These are phyloP conservation scores for Lasiurus cinereus DNA, from an alignment of 2,113 vertebrate genomes.

Conservation along the genomic window DNA sequence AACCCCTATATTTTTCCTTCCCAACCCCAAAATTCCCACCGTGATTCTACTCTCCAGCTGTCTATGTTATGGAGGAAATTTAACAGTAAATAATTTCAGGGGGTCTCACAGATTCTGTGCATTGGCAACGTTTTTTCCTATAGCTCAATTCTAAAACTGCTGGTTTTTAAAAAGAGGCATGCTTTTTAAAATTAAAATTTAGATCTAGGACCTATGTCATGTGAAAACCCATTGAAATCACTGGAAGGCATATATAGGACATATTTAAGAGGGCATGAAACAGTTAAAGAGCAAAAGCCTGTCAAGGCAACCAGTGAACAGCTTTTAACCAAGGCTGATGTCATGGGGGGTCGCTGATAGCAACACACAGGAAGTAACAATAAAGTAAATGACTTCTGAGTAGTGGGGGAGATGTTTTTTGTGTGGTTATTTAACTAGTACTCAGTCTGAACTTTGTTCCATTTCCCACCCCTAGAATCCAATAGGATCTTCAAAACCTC, in stretches of 20 bases:
- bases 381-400: slow-evolving; percentile 68
- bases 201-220: background rate
- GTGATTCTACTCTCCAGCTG: background rate
- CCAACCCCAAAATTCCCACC: background rate
- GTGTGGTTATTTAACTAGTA: slow-evolving; percentile 26
- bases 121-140: background rate
- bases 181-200: slow-evolving; percentile 2
- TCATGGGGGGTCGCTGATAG: slow-evolving; percentile 53
- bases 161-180: background rate
- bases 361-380: slow-evolving; percentile 64
- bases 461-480: background rate
- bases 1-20: background rate
- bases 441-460: slow-evolving; percentile 58
- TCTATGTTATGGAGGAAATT: background rate
- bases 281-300: slow-evolving; percentile 22
- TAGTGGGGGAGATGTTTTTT: background rate
- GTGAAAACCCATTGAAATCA: slow-evolving; percentile 14
- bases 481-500: background rate
- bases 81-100: background rate
- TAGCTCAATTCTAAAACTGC: background rate
- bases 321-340: slow-evolving; percentile 62
- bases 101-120: background rate
- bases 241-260: background rate
- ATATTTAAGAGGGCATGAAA: slow-evolving; percentile 46
- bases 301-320: slow-evolving; percentile 24